Evolutionary conservation across 2,797 vertebrate species (phyloP).

Genomic region (Parambassis ranga): DNA sequence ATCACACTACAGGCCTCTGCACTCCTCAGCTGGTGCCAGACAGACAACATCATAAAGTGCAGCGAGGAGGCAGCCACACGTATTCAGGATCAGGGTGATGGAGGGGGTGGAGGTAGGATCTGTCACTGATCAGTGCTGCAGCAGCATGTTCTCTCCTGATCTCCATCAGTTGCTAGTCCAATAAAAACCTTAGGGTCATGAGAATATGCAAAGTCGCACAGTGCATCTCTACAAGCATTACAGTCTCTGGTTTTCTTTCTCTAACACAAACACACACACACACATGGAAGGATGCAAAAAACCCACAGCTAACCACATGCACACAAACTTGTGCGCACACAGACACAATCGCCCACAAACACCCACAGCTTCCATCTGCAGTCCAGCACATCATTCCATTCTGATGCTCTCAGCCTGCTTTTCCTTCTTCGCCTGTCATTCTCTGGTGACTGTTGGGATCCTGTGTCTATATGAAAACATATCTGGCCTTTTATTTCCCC

Average conservation of each 20-base stretch:
- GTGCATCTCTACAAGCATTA: conserved; percentile 18
- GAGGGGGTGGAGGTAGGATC: conserved; percentile 31
- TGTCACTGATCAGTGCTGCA: conserved; percentile 38
- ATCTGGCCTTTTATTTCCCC: conserved; percentile 30
- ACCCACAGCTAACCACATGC: conserved; percentile 21
- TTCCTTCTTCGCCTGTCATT: conserved; percentile 48
- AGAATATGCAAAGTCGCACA: conserved; percentile 22
- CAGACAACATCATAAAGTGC: conserved; percentile 61
- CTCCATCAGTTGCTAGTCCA: conserved; percentile 45
- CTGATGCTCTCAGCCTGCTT: conserved; percentile 49
- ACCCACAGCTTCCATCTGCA: conserved; percentile 44
- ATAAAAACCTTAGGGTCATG: conserved; percentile 53
- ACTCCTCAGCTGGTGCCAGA: conserved; percentile 51
- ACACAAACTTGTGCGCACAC: conserved; percentile 1
- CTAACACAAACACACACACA: conserved; percentile 40
- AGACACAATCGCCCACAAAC: conserved; percentile 16
- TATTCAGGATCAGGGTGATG: conserved; percentile 20
- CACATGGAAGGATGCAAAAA: conserved; percentile 2
- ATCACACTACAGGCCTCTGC: conserved; percentile 46
- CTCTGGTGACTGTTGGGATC: conserved; percentile 57
- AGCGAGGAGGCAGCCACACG: conserved; percentile 42
- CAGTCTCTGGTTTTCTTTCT: conserved; percentile 14
- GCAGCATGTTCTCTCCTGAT: conserved; percentile 31
- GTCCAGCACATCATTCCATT: conserved; percentile 59
- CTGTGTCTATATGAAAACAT: conserved; percentile 41